Evolutionary conservation across 2,113 vertebrate species (phyloP).

Genomic region (Phasianus colchicus): DNA sequence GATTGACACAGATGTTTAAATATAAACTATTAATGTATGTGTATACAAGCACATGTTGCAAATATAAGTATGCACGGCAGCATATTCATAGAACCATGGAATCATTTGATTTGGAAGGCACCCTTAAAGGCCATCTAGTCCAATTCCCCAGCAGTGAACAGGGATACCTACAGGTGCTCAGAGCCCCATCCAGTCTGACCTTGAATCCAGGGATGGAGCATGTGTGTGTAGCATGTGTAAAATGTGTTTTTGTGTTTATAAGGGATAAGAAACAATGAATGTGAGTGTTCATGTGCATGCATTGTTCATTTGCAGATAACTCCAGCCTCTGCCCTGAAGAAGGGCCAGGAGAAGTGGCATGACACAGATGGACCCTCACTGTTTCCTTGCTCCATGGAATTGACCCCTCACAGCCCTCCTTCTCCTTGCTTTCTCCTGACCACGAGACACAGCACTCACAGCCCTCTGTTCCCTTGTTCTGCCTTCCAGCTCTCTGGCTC

Average conservation of each 20-base stretch:
- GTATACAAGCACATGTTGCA: accelerated
- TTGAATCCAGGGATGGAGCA: too few relatives aligned
- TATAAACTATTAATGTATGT: accelerated
- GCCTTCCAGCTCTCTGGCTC: background rate
- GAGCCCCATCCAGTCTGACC: too few relatives aligned
- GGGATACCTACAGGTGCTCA: too few relatives aligned
- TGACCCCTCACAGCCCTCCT: background rate
- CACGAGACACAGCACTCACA: background rate
- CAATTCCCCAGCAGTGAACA: too few relatives aligned
- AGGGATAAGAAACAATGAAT: background rate
- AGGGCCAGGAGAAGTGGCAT: background rate
- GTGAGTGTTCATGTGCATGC: accelerated
- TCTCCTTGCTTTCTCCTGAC: background rate
- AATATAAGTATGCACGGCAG: accelerated
- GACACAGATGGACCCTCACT: background rate
- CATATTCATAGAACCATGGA: too few relatives aligned
- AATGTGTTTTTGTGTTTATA: background rate
- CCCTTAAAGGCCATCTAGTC: too few relatives aligned
- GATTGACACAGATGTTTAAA: accelerated
- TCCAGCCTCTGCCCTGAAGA: background rate
- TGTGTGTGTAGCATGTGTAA: accelerated
- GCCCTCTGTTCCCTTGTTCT: background rate
- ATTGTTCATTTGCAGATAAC: background rate
- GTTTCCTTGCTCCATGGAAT: accelerated
- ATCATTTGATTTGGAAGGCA: too few relatives aligned